A percentile compares a stretch with the other conserved stretches of the same genome.
phyloP scores from a whole-genome alignment of 2,113 vertebrate genomes.

The Clarias batrachus region DNA sequence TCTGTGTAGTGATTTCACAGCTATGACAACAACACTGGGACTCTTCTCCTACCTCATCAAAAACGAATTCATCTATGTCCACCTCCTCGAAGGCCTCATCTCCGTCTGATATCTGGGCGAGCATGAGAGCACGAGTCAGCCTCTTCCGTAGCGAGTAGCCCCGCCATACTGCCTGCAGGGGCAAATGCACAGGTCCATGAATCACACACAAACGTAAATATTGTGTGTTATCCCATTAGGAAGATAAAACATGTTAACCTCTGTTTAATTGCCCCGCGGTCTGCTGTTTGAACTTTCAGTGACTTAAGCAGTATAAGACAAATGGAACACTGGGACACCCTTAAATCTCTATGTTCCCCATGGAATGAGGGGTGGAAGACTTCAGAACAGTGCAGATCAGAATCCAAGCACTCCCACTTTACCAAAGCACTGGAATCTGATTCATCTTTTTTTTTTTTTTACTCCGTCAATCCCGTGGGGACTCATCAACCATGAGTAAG shows the following conservation, averaged over 20 bases:
- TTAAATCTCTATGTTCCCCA: slow-evolving; percentile 86
- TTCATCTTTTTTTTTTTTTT: slow-evolving; percentile 83
- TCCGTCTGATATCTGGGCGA: slow-evolving; percentile 70
- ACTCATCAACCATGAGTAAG: slow-evolving; percentile 75
- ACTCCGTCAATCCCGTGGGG: slow-evolving; percentile 76
- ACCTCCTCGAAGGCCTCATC: slow-evolving; percentile 87
- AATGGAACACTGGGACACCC: slow-evolving; percentile 86
- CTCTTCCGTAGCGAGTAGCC: slow-evolving; percentile 85
- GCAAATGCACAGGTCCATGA: slow-evolving; percentile 76
- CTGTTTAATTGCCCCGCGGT: slow-evolving; percentile 86
- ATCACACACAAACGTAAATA: slow-evolving; percentile 86
- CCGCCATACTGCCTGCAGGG: slow-evolving; percentile 89
- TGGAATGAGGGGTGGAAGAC: slow-evolving; percentile 64
- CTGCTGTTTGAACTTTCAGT: slow-evolving; percentile 96
- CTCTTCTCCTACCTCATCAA: slow-evolving; percentile 82
- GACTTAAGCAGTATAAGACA: slow-evolving; percentile 89
- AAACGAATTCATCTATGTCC: slow-evolving; percentile 81
- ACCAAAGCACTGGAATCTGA: slow-evolving; percentile 85
- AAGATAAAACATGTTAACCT: slow-evolving; percentile 90
- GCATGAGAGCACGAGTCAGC: slow-evolving; percentile 80
- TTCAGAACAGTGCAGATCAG: slow-evolving; percentile 70
- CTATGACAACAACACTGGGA: slow-evolving; percentile 38
- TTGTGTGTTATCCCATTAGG: slow-evolving; percentile 88
- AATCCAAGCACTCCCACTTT: slow-evolving; percentile 84
- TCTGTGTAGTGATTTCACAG: slow-evolving; percentile 33